A percentile compares a stretch with the other conserved stretches of the same genome.
Evolutionary conservation across 1,140 invertebrate species (phyloP).

Genomic region (Brachystomella parvula): DNA sequence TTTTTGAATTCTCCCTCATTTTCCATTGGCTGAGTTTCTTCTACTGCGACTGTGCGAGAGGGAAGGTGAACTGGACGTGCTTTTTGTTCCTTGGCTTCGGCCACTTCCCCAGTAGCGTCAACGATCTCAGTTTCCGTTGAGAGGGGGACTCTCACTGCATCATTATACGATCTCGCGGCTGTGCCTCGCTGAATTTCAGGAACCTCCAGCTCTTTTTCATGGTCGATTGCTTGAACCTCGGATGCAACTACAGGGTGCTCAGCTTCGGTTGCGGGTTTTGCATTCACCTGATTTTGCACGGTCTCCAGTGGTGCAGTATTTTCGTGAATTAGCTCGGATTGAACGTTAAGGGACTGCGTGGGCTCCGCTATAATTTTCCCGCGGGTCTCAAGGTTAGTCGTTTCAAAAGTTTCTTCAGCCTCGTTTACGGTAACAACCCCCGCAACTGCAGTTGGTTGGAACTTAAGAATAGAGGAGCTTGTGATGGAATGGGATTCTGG

Average conservation of each 20-base stretch:
- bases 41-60: background rate
- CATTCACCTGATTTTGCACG: background rate
- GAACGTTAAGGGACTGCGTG: background rate
- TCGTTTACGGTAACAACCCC: background rate
- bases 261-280: background rate
- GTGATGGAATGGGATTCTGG: background rate
- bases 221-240: background rate
- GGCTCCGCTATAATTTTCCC: background rate
- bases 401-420: background rate
- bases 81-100: background rate
- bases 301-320: background rate
- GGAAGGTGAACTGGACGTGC: background rate
- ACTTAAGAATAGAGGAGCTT: background rate
- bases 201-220: background rate
- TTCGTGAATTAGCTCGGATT: background rate
- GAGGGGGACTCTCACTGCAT: background rate
- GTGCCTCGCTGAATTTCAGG: too few relatives aligned
- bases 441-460: background rate
- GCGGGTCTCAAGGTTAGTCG: background rate
- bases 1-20: background rate
- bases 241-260: background rate
- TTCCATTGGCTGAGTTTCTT: background rate
- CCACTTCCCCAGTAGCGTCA: background rate
- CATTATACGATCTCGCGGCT: background rate
- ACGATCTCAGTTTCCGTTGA: background rate